Percentiles rank a stretch among this genome's conserved stretches.
Conservation (phyloP, 1,140 invertebrate genomes). For the Mizuhopecten yessoensis region DNA sequence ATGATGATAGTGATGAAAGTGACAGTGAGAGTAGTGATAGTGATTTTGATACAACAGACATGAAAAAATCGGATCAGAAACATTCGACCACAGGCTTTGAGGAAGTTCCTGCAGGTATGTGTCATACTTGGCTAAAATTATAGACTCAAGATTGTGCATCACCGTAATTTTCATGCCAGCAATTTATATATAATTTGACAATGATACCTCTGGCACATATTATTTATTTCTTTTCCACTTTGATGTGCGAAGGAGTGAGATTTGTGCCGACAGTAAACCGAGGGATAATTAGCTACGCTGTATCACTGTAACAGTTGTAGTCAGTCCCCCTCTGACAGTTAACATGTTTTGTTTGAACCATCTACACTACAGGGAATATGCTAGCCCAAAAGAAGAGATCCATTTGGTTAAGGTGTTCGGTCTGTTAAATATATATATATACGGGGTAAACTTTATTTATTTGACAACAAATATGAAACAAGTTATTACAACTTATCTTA, state of each 20-base stretch:
- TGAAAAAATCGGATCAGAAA: slow-evolving; percentile 60
- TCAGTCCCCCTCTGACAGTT: not conserved
- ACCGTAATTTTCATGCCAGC: too few species aligned
- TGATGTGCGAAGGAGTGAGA: not conserved
- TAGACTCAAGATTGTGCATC: not conserved
- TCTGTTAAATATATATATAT: too few species aligned
- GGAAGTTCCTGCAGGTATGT: slow-evolving; percentile 84
- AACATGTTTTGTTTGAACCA: too few species aligned
- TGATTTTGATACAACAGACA: slow-evolving; percentile 74
- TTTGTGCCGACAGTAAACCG: not conserved
- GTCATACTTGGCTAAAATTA: not conserved
- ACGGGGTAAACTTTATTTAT: too few species aligned
- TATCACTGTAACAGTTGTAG: not conserved
- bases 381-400: too few species aligned
- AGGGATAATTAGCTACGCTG: not conserved
- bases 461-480: too few species aligned
- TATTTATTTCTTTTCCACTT: not conserved
- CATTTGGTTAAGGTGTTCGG: too few species aligned
- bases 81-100: slow-evolving; percentile 85
- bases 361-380: too few species aligned
- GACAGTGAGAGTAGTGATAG: slow-evolving; percentile 68
- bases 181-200: too few species aligned
- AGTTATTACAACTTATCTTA: too few species aligned
- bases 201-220: not conserved
- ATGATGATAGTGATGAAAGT: slow-evolving; percentile 65